Percentiles rank a stretch among this genome's conserved stretches.
These are phyloP conservation scores for Coreius guichenoti DNA, from an alignment of 2,797 vertebrate genomes.

Conservation along the genomic window DNA sequence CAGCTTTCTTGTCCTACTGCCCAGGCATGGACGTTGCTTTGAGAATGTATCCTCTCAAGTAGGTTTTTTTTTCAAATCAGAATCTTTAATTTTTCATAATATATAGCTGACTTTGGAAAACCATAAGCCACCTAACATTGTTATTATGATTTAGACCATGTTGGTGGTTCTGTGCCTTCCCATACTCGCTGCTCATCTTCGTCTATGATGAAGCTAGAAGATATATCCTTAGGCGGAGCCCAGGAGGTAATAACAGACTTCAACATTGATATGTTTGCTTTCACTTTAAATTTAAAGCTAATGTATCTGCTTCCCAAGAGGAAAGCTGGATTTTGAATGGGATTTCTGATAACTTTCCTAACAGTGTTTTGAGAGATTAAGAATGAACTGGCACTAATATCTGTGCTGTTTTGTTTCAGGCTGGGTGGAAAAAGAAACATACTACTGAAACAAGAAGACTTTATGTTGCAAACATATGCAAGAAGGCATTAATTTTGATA, in stretches of 20 bases:
- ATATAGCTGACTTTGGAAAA: not conserved
- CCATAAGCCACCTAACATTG: not conserved
- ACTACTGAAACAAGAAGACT: conserved; percentile 83
- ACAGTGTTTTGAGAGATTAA: not conserved
- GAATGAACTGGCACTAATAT: conserved; percentile 15
- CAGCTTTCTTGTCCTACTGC: conserved; percentile 95
- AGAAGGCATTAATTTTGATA: conserved; percentile 20
- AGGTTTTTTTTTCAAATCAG: conserved; percentile 63
- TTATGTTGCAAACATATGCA: conserved; percentile 28
- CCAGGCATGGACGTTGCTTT: conserved; percentile 94
- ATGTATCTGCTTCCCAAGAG: not conserved
- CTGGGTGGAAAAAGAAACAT: conserved; percentile 97
- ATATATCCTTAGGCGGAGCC: conserved; percentile 92
- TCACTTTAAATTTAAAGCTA: conserved; percentile 23
- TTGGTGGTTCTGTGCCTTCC: conserved; percentile 99
- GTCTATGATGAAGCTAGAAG: conserved; percentile 94
- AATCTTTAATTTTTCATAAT: not conserved
- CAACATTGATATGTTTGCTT: conserved; percentile 18
- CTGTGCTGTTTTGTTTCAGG: conserved; percentile 76
- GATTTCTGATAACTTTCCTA: not conserved
- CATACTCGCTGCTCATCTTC: conserved; percentile 97
- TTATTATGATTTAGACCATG: conserved; percentile 77
- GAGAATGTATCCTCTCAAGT: conserved; percentile 98
- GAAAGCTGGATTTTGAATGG: conserved; percentile 2
- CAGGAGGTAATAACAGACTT: conserved; percentile 87